Evolutionary conservation across 2,888 invertebrate species (phyloP), one percentile per base, ranked within the genome.

Genomic region (Tanytarsus gracilentus): DNA sequence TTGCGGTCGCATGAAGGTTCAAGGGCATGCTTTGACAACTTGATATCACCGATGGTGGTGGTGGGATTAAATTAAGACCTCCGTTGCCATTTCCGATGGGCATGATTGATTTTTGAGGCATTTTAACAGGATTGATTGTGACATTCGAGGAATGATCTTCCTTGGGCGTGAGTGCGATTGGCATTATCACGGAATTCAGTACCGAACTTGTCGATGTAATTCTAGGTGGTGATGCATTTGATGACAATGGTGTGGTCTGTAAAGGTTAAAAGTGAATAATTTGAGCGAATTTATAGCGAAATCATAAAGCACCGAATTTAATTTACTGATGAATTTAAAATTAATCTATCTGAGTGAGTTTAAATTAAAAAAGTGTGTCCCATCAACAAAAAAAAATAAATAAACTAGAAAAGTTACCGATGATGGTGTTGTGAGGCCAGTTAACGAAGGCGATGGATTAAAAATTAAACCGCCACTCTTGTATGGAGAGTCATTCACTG

Each of bases 1-100:
- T 26, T 14, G 50, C 33, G 4, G 50, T 30, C 4, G 60, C 36
- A 16, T 60, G 50, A 11, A 60, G 36, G 50, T 60, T 60, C 60
- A 60, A 60, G 16, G 60, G 33, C 60, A 60, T 60, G 5, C 26
- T 33, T 25, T 60, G 60, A 26, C 14, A 18, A 18, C 44, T 23
- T 25, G 25, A 25, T 29, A n/a, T 33, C n/a, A n/a, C 33, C 11
- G 33, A n/a, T 33, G n/a, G n/a, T 33, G 33, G 33, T 33, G 33
- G n/a, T 33, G 2, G 33, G 3, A n/a, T 4, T 5, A 30, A 29
- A 23, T 56, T 59, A 50, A 16, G 44, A 53, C 11, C 44, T 40
- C 40, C 21, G 40, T 27, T 25, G 9, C 21, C 53, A 40, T n/a
- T 61, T 21, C 39, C n/a, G 9, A 52, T 44, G 8, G 30, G n/a